Percentiles rank a stretch among this genome's conserved stretches.
Conservation (phyloP, 2,113 vertebrate genomes). For the Numenius arquata region DNA sequence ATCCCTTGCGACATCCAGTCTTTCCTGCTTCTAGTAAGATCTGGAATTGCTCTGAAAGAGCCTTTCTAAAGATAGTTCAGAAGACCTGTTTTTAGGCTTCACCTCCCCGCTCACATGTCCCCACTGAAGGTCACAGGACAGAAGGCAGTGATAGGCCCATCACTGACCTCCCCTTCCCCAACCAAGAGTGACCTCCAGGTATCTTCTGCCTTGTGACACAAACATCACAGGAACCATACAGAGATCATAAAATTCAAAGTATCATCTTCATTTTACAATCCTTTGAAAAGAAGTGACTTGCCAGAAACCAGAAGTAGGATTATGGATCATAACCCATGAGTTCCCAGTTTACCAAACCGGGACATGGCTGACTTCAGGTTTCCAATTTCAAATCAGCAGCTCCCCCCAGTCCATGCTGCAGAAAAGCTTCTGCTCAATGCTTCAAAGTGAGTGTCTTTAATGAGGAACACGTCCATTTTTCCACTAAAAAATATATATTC, state of each 20-base stretch:
- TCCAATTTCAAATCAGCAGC: not conserved
- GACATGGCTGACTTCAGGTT: not conserved
- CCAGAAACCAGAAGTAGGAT: not conserved
- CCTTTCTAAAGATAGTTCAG: not conserved
- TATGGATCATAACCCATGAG: not conserved
- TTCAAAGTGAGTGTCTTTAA: not conserved
- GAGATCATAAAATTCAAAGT: not conserved
- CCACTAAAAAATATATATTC: not conserved
- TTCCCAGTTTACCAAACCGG: not conserved
- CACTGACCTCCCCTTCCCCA: not conserved
- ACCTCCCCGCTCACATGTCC: not conserved
- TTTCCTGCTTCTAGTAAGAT: not conserved
- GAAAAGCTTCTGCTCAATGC: not conserved
- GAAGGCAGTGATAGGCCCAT: not conserved
- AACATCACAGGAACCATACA: fast-evolving
- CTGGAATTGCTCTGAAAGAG: not conserved
- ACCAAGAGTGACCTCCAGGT: not conserved
- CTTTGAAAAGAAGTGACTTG: not conserved
- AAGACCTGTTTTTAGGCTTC: not conserved
- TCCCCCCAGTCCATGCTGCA: fast-evolving
- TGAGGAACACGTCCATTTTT: not conserved
- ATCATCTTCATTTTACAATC: not conserved
- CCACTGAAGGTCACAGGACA: not conserved
- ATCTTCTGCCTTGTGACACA: not conserved
- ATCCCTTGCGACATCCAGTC: not conserved